phyloP scores from a whole-genome alignment of 2,797 vertebrate species.

The Etheostoma perlongum region DNA sequence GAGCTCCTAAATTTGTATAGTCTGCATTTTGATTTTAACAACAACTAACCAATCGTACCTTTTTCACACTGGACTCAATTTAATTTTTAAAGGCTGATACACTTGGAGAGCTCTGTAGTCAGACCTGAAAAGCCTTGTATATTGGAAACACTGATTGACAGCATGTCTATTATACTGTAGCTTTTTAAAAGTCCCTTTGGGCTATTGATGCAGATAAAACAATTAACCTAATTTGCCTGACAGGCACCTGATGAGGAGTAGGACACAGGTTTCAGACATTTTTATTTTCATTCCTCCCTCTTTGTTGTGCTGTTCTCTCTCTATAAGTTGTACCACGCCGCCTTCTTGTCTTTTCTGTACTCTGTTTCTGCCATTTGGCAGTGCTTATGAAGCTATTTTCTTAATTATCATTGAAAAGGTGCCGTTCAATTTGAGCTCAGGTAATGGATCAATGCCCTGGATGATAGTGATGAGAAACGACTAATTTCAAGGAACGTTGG shows the following conservation, averaged over 20 bases:
- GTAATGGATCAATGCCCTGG: conserved; percentile 68
- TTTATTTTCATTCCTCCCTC: conserved; percentile 13
- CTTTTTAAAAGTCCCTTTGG: conserved; percentile 19
- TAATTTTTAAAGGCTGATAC: conserved; percentile 11
- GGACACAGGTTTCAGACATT: not conserved
- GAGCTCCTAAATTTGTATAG: not conserved
- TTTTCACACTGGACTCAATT: conserved; percentile 1
- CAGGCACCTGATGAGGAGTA: conserved; percentile 9
- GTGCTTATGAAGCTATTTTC: conserved; percentile 65
- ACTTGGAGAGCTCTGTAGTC: not conserved
- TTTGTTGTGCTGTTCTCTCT: not conserved
- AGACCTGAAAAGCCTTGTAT: conserved; percentile 8
- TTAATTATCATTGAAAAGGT: conserved; percentile 70
- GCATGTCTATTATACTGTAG: not conserved
- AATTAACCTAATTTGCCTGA: conserved; percentile 40
- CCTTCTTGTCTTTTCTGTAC: conserved; percentile 8
- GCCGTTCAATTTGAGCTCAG: conserved; percentile 60
- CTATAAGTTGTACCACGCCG: not conserved
- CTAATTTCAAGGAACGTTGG: conserved; percentile 80
- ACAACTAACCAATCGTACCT: not conserved
- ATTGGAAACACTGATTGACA: conserved; percentile 33
- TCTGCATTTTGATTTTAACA: not conserved
- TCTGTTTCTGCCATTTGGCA: conserved; percentile 17
- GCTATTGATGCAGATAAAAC: conserved; percentile 23
- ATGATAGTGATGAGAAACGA: conserved; percentile 61